These are phyloP conservation scores for Erebia aethiops DNA, from an alignment of 2,888 invertebrate species.

Conservation along the genomic window DNA sequence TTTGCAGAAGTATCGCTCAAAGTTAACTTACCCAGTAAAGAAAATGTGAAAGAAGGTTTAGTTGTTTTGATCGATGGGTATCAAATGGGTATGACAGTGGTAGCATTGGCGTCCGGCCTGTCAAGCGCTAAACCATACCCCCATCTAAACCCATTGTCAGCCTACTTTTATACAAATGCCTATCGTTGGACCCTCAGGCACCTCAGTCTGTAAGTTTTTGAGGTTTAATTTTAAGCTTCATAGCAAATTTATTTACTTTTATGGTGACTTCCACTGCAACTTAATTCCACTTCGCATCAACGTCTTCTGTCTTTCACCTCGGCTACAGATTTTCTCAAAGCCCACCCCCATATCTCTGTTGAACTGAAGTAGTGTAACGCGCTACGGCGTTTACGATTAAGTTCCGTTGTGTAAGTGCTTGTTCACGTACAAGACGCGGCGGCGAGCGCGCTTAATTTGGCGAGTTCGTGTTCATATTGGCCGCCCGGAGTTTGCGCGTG, in stretches of 20 bases:
- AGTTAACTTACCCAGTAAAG: conserved; percentile 43
- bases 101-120: conserved; percentile 52
- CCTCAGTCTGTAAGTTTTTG: conserved; percentile 58
- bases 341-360: too few relatives aligned
- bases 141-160: conserved; percentile 54
- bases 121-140: conserved; percentile 47
- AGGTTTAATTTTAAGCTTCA: background rate
- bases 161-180: conserved; percentile 58
- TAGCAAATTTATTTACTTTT: background rate
- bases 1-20: conserved; percentile 44
- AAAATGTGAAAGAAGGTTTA: conserved; percentile 49
- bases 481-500: too few relatives aligned
- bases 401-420: too few relatives aligned
- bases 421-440: too few relatives aligned
- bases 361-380: too few relatives aligned
- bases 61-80: conserved; percentile 60
- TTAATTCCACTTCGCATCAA: too few relatives aligned
- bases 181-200: conserved; percentile 65
- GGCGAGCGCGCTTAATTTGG: too few relatives aligned
- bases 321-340: too few relatives aligned
- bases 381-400: too few relatives aligned
- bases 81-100: conserved; percentile 53
- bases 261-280: too few relatives aligned
- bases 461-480: too few relatives aligned
- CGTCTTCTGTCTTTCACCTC: too few relatives aligned